phyloP scores from a whole-genome alignment of 1,140 invertebrate genomes.

The Drosophila littoralis region DNA sequence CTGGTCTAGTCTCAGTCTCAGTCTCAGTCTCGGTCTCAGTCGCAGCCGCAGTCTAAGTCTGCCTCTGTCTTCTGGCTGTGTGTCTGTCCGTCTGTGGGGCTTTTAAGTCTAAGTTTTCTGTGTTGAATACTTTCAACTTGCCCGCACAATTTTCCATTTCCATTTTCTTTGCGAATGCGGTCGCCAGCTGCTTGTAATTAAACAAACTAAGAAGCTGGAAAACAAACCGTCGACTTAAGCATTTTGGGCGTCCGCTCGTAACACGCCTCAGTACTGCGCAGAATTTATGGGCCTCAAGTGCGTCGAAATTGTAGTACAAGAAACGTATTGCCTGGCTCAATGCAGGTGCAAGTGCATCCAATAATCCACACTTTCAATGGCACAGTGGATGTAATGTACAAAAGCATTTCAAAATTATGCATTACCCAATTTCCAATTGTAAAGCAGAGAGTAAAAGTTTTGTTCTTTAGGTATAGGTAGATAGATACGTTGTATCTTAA shows the following conservation, averaged over 20 bases:
- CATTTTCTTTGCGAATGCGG: constrained; percentile 81
- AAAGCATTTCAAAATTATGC: background rate
- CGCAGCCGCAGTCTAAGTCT: background rate
- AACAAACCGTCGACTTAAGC: constrained; percentile 1
- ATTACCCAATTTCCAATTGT: too few species aligned
- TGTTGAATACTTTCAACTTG: constrained; percentile 45
- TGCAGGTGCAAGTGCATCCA: background rate
- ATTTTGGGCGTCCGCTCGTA: constrained; percentile 2
- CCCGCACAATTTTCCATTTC: constrained; percentile 77
- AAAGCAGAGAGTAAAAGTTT: too few species aligned
- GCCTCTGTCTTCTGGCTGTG: background rate
- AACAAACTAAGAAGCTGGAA: constrained; percentile 26
- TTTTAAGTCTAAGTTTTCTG: constrained; percentile 24
- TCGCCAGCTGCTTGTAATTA: constrained; percentile 50
- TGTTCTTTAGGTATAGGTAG: too few species aligned
- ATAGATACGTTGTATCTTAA: too few species aligned
- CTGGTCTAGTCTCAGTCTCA: constrained; percentile 67
- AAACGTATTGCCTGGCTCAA: constrained; percentile 32
- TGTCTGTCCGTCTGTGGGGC: constrained; percentile 31
- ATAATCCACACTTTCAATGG: constrained; percentile 11
- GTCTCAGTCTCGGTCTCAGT: constrained; percentile 42
- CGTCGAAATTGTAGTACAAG: constrained; percentile 45
- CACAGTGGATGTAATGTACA: background rate
- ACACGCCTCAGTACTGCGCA: background rate
- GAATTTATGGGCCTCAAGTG: constrained; percentile 24